Evolutionary conservation across 2,113 vertebrate genomes (phyloP).

Genomic region (Platysternon megacephalum): DNA sequence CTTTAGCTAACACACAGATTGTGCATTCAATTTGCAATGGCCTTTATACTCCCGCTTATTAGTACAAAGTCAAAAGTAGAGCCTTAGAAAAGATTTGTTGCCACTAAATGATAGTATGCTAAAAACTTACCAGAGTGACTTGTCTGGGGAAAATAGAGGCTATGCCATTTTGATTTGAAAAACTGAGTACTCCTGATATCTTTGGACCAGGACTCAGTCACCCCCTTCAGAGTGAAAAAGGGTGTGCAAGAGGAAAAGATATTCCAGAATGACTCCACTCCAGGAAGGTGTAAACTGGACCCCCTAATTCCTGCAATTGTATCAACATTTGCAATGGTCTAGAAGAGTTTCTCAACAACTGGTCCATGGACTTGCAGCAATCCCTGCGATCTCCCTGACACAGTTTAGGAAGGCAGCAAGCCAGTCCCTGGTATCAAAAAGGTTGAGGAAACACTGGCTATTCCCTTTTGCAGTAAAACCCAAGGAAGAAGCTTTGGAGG

Average conservation of each 20-base stretch:
- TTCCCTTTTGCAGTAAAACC: slow-evolving; percentile 27
- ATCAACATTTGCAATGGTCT: slow-evolving; percentile 17
- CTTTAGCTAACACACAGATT: slow-evolving; percentile 1
- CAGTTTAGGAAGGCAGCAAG: too few relatives aligned
- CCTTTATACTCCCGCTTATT: slow-evolving; percentile 36
- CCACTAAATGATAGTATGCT: slow-evolving; percentile 53
- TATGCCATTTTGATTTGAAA: slow-evolving; percentile 11
- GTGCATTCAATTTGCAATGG: slow-evolving; percentile 37
- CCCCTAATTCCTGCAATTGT: slow-evolving; percentile 60
- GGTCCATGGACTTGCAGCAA: too few relatives aligned
- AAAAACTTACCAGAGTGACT: slow-evolving; percentile 42
- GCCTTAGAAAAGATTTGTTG: slow-evolving; percentile 54
- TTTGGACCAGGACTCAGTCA: slow-evolving; percentile 39
- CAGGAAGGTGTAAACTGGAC: slow-evolving; percentile 51
- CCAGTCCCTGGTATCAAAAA: too few relatives aligned
- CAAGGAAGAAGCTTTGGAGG: slow-evolving; percentile 38
- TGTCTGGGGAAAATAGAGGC: slow-evolving; percentile 28
- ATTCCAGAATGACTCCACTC: slow-evolving; percentile 22
- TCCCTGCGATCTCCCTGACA: too few relatives aligned
- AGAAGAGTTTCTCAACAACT: neutral
- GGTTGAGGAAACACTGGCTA: neutral
- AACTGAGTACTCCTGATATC: slow-evolving; percentile 1
- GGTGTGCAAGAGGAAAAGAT: neutral
- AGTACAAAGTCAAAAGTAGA: slow-evolving; percentile 59
- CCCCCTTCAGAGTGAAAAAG: slow-evolving; percentile 29